Conservation (phyloP, 2,113 vertebrate genomes). For the Poeciliopsis occidentalis region DNA sequence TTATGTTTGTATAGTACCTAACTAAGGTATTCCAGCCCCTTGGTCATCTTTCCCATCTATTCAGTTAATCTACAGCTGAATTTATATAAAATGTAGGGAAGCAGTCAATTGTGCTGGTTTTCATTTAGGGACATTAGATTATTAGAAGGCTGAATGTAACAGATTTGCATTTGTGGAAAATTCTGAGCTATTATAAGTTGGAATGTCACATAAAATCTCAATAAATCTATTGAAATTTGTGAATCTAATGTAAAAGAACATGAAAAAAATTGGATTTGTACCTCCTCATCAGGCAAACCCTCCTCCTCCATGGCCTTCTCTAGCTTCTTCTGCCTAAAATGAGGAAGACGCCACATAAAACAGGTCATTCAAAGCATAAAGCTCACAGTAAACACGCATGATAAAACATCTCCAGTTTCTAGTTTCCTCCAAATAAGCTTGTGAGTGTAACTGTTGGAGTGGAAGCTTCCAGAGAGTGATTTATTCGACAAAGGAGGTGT, state of each 20-base stretch:
- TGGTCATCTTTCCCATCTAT: no score
- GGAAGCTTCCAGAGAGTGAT: neutral
- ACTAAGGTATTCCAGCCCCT: no score
- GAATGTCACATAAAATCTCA: neutral
- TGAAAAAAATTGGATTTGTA: constrained; percentile 43
- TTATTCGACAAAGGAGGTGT: neutral
- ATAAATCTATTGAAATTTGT: neutral
- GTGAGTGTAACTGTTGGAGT: neutral
- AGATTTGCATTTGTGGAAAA: no score
- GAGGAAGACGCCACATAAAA: neutral
- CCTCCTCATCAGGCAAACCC: constrained; percentile 95
- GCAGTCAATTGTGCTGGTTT: no score
- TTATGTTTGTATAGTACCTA: no score
- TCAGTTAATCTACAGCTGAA: no score
- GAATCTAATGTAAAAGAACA: neutral
- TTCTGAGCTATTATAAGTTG: neutral
- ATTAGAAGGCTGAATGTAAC: no score
- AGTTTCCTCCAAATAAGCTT: neutral
- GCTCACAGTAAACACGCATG: neutral
- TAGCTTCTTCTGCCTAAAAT: constrained; percentile 90
- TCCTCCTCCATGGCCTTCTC: constrained; percentile 98
- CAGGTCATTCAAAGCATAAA: neutral
- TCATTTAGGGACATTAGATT: no score
- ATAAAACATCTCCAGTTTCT: neutral
- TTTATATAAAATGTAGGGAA: no score